Evolutionary conservation across 1,140 invertebrate genomes (phyloP).

Genomic region (Neocloeon triangulifer): DNA sequence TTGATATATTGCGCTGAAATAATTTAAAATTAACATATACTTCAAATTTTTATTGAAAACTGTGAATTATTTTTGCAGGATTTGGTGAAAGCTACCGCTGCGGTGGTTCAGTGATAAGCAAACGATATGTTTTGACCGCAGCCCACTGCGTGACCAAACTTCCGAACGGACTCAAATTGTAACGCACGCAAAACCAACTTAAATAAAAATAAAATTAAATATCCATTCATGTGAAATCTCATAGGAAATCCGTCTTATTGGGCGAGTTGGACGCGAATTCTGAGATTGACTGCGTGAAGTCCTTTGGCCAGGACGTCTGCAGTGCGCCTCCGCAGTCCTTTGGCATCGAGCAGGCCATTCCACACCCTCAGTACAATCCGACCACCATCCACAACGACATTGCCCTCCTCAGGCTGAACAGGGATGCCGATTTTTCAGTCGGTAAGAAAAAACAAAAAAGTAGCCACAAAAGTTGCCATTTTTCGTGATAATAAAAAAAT

Average conservation of each 20-base stretch:
- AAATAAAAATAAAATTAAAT: no score
- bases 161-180: constrained; percentile 14
- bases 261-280: constrained; percentile 33
- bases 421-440: constrained; percentile 7
- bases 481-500: no score
- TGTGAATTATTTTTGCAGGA: constrained; percentile 16
- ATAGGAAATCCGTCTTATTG: constrained; percentile 25
- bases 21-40: no score
- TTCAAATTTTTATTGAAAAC: no score
- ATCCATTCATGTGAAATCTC: constrained; percentile 6
- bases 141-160: constrained; percentile 37
- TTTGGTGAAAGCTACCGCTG: constrained; percentile 26
- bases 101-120: constrained; percentile 36
- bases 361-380: constrained; percentile 2
- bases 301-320: constrained; percentile 10
- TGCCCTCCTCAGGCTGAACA: constrained; percentile 9
- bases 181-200: no score
- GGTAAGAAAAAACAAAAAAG: no score
- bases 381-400: constrained; percentile 11
- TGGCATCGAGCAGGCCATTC: constrained; percentile 1
- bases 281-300: constrained; percentile 30
- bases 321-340: constrained; percentile 7
- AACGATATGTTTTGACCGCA: constrained; percentile 40
- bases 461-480: no score
- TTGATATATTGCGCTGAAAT: no score